These are phyloP conservation scores for Ormyrus pomaceus DNA, from an alignment of 2,888 invertebrate genomes.

Conservation along the genomic window DNA sequence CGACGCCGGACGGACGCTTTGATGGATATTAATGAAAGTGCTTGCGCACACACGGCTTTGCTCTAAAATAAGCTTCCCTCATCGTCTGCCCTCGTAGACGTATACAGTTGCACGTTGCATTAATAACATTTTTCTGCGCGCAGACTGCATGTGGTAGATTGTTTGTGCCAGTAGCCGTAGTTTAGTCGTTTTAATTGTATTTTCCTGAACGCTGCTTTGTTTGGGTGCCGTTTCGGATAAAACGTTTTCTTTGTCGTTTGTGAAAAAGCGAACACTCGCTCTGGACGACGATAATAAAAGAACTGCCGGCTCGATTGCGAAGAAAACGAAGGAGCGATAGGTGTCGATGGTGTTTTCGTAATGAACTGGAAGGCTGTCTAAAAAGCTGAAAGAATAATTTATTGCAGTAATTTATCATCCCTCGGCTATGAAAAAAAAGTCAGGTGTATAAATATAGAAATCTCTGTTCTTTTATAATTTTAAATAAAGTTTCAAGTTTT, in stretches of 20 bases:
- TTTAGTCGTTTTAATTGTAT: background rate
- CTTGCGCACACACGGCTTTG: constrained; percentile 61
- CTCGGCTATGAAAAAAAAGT: too few species aligned
- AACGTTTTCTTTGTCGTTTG: background rate
- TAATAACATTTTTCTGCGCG: background rate
- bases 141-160: too few species aligned
- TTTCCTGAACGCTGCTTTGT: constrained; percentile 16
- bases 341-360: constrained; percentile 40
- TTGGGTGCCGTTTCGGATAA: background rate
- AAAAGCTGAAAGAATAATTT: constrained; percentile 45
- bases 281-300: constrained; percentile 50
- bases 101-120: background rate
- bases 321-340: constrained; percentile 34
- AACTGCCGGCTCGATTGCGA: constrained; percentile 45
- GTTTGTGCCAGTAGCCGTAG: too few species aligned
- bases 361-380: constrained; percentile 39
- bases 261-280: constrained; percentile 25
- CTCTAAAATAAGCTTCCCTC: constrained; percentile 54
- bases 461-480: too few species aligned
- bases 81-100: constrained; percentile 55
- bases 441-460: too few species aligned
- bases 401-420: constrained; percentile 35
- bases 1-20: constrained; percentile 19
- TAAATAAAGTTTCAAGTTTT: too few species aligned
- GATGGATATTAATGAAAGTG: constrained; percentile 54